Evolutionary conservation across 2,797 vertebrate species (phyloP), one percentile per base, ranked within the genome.

Genomic region (Molossus alvarezi): DNA sequence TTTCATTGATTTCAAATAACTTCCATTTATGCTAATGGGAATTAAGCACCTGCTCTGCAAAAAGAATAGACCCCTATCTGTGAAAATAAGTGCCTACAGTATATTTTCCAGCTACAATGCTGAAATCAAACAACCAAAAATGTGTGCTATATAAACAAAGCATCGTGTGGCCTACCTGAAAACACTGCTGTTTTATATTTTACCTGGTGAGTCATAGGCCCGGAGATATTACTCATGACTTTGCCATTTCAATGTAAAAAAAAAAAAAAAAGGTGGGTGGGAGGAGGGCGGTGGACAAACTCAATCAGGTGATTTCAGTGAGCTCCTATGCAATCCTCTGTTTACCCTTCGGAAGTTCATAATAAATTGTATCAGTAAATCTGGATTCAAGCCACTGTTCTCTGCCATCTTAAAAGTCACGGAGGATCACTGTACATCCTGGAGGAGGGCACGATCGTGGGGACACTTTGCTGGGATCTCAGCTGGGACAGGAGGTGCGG

Each of bases 1-100:
- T 95, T 96, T 89, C 10, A 51, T 6, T 57, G 60, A 81, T 89
- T 94, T 94, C 65, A 48, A 27, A 55, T 96, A 97, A 97, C 96
- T 98, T 97, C 95, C 96, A 97, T 95, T 98, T 98, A 98, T 97
- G 97, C 97, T 98, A 98, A 99, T 97, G 86, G 96, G 81, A 97
- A 91, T 92, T 98, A 97, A 97, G 95, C 97, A 98, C 96, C 97
- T 0, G 93, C 92, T 97, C 48, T 51, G 96, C 96, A 94, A 96
- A 98, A 97, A 97, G 98, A 98, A 98, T 96, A 98, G 98, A 97
- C 98, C 98, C 96, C 98, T 98, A 64, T 83, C 98, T 98, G 98
- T 98, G 98, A 98, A 98, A 98, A 98, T 98, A 98, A 97, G 98
- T 65, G 95, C 97, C 98, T 97, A 97, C 96, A 83, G 95, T 98